These are phyloP conservation scores for Protonibea diacanthus DNA, from an alignment of 2,797 vertebrate species.

Conservation along the genomic window DNA sequence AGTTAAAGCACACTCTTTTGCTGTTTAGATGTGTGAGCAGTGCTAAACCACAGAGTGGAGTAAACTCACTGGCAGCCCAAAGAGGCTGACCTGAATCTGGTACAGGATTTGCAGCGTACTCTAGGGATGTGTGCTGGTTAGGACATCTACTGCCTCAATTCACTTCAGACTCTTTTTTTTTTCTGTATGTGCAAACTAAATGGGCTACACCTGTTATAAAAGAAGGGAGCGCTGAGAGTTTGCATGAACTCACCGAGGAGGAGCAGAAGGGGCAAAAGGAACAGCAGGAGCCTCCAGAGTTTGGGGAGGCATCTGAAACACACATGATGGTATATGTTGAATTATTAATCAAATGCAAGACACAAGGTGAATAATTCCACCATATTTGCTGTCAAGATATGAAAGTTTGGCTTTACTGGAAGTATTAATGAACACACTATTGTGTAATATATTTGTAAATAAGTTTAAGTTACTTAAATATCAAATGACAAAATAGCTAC, in stretches of 20 bases:
- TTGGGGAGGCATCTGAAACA: constrained; percentile 91
- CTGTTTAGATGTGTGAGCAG: neutral
- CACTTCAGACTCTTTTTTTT: constrained; percentile 20
- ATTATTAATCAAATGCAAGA: constrained; percentile 14
- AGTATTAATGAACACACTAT: neutral
- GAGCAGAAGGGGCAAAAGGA: constrained; percentile 90
- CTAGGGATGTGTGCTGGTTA: constrained; percentile 73
- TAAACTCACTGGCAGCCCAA: constrained; percentile 23
- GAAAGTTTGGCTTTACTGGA: neutral
- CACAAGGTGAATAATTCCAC: constrained; percentile 2
- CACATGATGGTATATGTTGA: constrained; percentile 4
- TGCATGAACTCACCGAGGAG: constrained; percentile 88
- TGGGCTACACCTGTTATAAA: constrained; percentile 47
- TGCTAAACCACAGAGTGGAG: constrained; percentile 12
- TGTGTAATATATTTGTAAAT: neutral
- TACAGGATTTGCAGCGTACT: constrained; percentile 51
- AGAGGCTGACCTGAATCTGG: constrained; percentile 71
- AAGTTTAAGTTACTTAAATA: neutral
- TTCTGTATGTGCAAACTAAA: constrained; percentile 36
- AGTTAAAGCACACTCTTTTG: constrained; percentile 5
- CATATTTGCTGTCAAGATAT: neutral
- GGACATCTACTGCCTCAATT: constrained; percentile 20
- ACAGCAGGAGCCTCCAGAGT: constrained; percentile 86
- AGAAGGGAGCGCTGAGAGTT: neutral
- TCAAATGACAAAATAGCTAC: neutral